Conservation (phyloP, 2,888 invertebrate genomes). For the Ischnus inquisitorius region DNA sequence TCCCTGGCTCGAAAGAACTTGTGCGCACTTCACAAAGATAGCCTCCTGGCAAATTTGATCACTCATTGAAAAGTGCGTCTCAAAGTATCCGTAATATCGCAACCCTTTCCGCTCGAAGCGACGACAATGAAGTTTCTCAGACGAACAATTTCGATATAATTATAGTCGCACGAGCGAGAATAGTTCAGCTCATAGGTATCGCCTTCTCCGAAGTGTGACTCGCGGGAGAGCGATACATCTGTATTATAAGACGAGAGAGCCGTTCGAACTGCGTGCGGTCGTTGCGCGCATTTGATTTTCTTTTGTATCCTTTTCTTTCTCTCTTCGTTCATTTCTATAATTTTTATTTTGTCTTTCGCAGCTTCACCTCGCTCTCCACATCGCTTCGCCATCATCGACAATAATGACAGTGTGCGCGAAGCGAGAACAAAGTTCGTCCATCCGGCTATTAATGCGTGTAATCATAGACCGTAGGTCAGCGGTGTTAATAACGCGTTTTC, state of each 20-base stretch:
- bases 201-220: conserved; percentile 64
- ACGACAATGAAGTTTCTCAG: conserved; percentile 57
- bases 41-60: too few relatives aligned
- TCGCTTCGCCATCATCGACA: conserved; percentile 55
- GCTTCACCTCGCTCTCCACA: conserved; percentile 46
- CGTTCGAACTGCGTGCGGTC: conserved; percentile 64
- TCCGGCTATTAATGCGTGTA: conserved; percentile 84
- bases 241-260: conserved; percentile 54
- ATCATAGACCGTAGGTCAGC: conserved; percentile 84
- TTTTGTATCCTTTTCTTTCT: conserved; percentile 34
- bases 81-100: not conserved
- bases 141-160: conserved; percentile 64
- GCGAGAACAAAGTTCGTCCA: conserved; percentile 81
- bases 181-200: conserved; percentile 41
- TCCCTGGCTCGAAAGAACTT: too few relatives aligned
- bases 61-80: not conserved
- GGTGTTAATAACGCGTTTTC: conserved; percentile 85
- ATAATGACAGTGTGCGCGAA: conserved; percentile 81
- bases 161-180: conserved; percentile 47
- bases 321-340: not conserved
- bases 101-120: conserved; percentile 1
- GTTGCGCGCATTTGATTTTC: conserved; percentile 60
- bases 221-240: conserved; percentile 29
- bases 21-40: too few relatives aligned
- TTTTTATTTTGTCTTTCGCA: conserved; percentile 18